Conservation (phyloP, 2,797 vertebrate species). For the Bradypus variegatus region DNA sequence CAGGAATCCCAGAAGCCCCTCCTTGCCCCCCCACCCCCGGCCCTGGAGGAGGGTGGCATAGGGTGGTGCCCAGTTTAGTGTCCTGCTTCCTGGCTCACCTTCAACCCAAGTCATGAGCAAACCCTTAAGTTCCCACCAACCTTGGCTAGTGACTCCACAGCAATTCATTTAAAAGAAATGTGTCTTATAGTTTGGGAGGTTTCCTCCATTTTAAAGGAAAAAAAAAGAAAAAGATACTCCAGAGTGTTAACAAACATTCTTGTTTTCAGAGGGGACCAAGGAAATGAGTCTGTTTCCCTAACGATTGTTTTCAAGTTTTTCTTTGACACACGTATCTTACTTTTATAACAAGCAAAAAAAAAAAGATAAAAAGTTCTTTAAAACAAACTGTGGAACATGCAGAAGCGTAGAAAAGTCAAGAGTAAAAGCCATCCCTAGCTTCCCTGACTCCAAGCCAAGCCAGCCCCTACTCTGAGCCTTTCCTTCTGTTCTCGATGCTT, state of each 20-base stretch:
- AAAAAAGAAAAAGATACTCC: background rate
- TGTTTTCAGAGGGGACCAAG: background rate
- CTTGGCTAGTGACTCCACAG: background rate
- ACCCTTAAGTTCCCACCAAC: background rate
- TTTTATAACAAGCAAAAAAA: background rate
- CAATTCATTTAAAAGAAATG: background rate
- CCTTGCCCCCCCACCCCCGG: background rate
- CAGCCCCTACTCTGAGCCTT: background rate
- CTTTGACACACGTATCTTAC: background rate
- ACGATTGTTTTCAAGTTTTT: background rate
- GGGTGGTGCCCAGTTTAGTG: background rate
- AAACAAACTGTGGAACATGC: background rate
- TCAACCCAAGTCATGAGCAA: background rate
- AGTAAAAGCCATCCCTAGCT: background rate
- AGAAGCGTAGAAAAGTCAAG: background rate
- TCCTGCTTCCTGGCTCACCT: background rate
- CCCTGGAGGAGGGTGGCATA: background rate
- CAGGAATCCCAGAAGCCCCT: background rate
- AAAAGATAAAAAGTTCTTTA: background rate
- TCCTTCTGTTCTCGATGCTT: background rate
- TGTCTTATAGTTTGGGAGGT: background rate
- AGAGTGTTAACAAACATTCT: background rate
- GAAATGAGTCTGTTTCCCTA: background rate
- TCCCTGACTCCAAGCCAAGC: background rate
- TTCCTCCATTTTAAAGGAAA: constrained; percentile 7